Evolutionary conservation across 2,113 vertebrate genomes (phyloP), one percentile per base, ranked within the genome.

Genomic region (Trogon surrucura): DNA sequence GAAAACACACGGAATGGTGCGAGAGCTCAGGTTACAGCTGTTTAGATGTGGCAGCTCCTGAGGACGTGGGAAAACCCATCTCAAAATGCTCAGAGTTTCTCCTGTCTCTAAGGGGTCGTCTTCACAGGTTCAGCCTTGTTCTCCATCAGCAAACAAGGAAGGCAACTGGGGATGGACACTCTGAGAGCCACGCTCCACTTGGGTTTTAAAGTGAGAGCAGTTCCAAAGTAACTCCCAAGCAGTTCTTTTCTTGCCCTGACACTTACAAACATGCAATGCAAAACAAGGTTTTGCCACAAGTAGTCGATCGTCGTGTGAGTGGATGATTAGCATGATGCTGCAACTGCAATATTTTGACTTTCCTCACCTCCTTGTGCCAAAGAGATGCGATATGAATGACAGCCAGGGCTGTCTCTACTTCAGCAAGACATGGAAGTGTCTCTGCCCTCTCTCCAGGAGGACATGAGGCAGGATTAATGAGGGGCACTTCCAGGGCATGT

Each of bases 201-300:
- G 25, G 17, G 11, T 62, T 93, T 89, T 73, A 30, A 81, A 80
- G n/a, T 26, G 75, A 74, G 61, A 79, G 34, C 25, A 65, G 65
- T 65, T 92, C 58, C 16, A 30, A 23, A 89, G 78, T 71, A 61
- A 80, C 74, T 71, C 41, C 9, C 10, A 4, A 70, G 72, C 53
- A 66, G 29, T 66, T 41, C 22, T 90, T 85, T 79, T 88, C 54
- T 71, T 91, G 50, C 53, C 21, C 25, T 75, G 41, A 53, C 50
- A n/a, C 79, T 95, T 86, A 84, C 7, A 84, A 92, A 72, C 19
- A 53, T 45, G 41, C 67, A 96, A 95, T 71, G 23, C 73, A 66
- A 96, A 95, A 64, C 22, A 32, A 45, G 18, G 5, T 74, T 91
- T 77, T 51, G 34, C 70, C 70, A 30, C 34, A 71, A 32, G 47